A percentile compares a stretch with the other conserved stretches of the same genome.
Evolutionary conservation across 1,140 invertebrate species (phyloP).

Genomic region (Meloidogyne hapla): DNA sequence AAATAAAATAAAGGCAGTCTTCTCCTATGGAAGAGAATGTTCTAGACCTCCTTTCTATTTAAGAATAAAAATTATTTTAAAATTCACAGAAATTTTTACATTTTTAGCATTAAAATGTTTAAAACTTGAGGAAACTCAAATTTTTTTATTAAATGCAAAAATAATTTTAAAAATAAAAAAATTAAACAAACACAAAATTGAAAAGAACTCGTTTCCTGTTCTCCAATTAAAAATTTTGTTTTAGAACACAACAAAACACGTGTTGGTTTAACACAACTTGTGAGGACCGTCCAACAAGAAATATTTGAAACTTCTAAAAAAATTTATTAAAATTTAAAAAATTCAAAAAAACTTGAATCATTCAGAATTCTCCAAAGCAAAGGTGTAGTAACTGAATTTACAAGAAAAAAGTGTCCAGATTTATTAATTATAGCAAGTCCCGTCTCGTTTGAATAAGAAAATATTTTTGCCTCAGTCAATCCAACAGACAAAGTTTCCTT

Average conservation of each 20-base stretch:
- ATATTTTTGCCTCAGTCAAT: slow-evolving; percentile 26
- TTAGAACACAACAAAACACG: slow-evolving; percentile 29
- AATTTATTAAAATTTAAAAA: not conserved
- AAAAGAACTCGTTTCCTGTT: slow-evolving; percentile 24
- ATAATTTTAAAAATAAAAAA: not conserved
- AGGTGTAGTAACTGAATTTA: slow-evolving; percentile 34
- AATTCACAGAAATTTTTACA: no score
- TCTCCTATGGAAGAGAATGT: no score
- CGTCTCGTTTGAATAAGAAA: slow-evolving; percentile 35
- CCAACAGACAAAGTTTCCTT: slow-evolving; percentile 36
- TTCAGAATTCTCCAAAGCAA: slow-evolving; percentile 32
- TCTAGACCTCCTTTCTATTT: no score
- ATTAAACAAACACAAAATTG: slow-evolving; percentile 23
- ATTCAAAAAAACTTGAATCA: slow-evolving; percentile 12
- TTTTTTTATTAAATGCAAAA: not conserved
- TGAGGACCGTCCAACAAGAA: slow-evolving; percentile 34
- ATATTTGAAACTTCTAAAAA: not conserved
- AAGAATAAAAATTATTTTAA: no score
- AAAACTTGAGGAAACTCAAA: no score
- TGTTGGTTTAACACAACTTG: slow-evolving; percentile 32
- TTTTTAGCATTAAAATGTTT: no score
- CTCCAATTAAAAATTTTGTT: slow-evolving; percentile 26
- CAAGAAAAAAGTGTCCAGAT: slow-evolving; percentile 29
- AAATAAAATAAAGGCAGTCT: no score
- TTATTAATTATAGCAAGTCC: slow-evolving; percentile 38